These are phyloP conservation scores for Clarias macrocephalus DNA, from an alignment of 2,113 vertebrate species.

Conservation along the genomic window DNA sequence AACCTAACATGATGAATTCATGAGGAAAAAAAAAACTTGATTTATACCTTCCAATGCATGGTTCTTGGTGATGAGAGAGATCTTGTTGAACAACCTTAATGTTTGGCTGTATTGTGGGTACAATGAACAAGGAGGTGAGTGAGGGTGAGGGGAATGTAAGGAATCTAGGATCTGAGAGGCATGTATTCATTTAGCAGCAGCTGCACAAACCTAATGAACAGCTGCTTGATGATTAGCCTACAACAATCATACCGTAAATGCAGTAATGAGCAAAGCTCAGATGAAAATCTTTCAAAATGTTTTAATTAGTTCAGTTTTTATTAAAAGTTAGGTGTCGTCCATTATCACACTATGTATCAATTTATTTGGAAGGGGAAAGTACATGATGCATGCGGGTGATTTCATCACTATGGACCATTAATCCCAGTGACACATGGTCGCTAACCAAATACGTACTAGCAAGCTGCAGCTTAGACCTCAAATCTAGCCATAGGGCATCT, in stretches of 20 bases:
- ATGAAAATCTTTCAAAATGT: neutral
- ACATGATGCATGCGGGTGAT: neutral
- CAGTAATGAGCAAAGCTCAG: conserved; percentile 24
- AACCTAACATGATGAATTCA: neutral
- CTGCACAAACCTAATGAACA: conserved; percentile 46
- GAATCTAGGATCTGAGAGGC: conserved; percentile 17
- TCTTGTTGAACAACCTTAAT: neutral
- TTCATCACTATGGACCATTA: neutral
- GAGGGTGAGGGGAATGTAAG: conserved; percentile 14
- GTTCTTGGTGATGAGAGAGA: neutral
- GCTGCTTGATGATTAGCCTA: conserved; percentile 41
- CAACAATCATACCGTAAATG: conserved; percentile 10
- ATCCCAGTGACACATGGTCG: neutral
- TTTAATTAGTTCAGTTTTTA: neutral
- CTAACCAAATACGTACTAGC: neutral
- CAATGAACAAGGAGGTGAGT: conserved; percentile 10
- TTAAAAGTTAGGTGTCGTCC: neutral
- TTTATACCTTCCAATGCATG: neutral
- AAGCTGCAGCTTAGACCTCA: neutral
- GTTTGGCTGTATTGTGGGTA: neutral
- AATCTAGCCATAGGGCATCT: neutral
- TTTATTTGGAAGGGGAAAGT: neutral
- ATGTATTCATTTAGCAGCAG: conserved; percentile 31
- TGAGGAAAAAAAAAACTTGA: neutral
- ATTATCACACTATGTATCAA: neutral